Conservation (phyloP, 2,113 vertebrate genomes). For the Myiozetetes cayanensis region DNA sequence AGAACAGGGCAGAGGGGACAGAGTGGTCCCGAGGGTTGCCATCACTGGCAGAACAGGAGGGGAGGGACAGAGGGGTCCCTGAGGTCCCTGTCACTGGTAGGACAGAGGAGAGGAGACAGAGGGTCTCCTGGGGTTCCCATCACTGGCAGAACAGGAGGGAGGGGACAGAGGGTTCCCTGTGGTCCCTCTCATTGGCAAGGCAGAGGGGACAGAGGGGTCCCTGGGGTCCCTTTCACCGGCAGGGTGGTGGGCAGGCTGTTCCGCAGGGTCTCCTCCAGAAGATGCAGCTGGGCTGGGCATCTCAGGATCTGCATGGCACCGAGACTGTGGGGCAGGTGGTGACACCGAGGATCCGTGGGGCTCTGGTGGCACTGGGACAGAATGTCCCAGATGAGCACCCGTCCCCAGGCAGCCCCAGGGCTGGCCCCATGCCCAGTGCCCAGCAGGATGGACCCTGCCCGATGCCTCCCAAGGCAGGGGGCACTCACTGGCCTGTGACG, state of each 20-base stretch:
- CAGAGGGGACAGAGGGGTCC: background rate
- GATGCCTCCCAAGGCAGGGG: background rate
- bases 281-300: background rate
- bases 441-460: background rate
- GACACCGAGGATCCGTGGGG: background rate
- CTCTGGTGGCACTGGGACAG: background rate
- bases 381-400: background rate
- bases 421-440: background rate
- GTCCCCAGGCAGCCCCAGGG: accelerated
- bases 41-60: background rate
- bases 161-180: too few relatives aligned
- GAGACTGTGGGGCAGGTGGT: too few relatives aligned
- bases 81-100: background rate
- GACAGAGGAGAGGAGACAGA: background rate
- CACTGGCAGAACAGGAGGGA: background rate
- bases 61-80: background rate
- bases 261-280: background rate
- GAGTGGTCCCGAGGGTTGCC: background rate
- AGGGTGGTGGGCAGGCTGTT: background rate
- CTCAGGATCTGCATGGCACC: background rate
- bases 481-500: background rate
- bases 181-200: background rate
- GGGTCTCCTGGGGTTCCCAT: too few relatives aligned
- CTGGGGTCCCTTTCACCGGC: background rate
- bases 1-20: background rate